Base-by-base conservation (phyloP, 2,797 vertebrate species). In the Hemitrygon akajei region DNA sequence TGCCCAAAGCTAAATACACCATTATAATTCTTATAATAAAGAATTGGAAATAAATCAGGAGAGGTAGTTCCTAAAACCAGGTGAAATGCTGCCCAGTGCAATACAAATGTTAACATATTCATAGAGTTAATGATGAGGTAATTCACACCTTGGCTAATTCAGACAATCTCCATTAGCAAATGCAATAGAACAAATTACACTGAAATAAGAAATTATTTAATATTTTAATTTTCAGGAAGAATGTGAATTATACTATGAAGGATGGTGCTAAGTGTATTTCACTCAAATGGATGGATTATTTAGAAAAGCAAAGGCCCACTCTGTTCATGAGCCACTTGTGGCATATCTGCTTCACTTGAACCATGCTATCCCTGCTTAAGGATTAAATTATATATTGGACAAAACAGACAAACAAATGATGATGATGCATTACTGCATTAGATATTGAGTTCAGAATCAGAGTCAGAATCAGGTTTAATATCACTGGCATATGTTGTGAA, bases 91-190 rank as follows among this genome's bases (percentile, higher is more conserved):
- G 11, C 37, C 27, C 69, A 75, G 69, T 56, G 91, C 71, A 47
- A 37, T 9, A 7, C n/a, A 76, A 93, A 75, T 47, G 91, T 40
- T 89, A 76, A 93, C 27, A 56, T 93, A 76, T 93, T 91, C 37
- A 93, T 76, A 71, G 40, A 56, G 47, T 30, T 76, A 93, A 93
- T 73, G 71, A 76, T 71, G 27, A 93, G 40, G 40, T 56, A 93
- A 93, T 93, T 93, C 71, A 56, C 91, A 93, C 40, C 37, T n/a
- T 30, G 25, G 71, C 25, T 89, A 69, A 89, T 86, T 86, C 56
- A 86, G 82, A 86, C 58, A 58, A 5, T n/a, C 4, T 71, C 20
- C 89, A 56, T 75, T 56, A 93, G 91, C 37, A 20, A 93, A 58
- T 93, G 27, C 40, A 93, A 58, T 93, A 20, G 71, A 76, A 76